Conservation (phyloP, 2,888 invertebrate genomes). For the Ischnura elegans region DNA sequence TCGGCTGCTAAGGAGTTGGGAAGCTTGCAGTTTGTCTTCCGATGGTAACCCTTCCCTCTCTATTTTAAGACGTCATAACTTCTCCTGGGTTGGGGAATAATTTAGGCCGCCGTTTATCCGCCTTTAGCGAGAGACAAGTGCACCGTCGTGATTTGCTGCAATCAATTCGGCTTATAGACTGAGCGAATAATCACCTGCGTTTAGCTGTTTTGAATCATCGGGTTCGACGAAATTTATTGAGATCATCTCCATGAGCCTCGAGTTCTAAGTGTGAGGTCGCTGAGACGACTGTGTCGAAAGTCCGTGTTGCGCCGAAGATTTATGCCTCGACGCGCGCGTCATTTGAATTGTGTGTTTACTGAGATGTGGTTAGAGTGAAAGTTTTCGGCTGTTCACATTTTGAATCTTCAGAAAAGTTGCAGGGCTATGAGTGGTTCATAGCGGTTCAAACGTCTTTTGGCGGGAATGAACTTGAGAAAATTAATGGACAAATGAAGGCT, state of each 20-base stretch:
- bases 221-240: background rate
- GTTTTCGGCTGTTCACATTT: background rate
- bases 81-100: background rate
- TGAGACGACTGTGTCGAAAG: no score
- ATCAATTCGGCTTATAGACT: background rate
- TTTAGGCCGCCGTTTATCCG: background rate
- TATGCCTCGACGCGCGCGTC: no score
- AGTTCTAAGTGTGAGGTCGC: background rate
- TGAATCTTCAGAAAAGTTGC: no score
- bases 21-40: background rate
- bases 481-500: no score
- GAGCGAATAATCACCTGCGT: background rate
- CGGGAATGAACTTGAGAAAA: no score
- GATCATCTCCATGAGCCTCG: background rate
- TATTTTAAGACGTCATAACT: slow-evolving; percentile 3
- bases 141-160: background rate
- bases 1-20: background rate
- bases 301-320: no score
- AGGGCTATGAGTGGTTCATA: no score
- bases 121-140: background rate
- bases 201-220: background rate
- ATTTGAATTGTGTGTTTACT: no score
- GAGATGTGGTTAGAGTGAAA: background rate
- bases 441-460: no score
- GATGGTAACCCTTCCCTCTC: background rate